These are phyloP conservation scores for Rhopalosiphum padi DNA, from an alignment of 1,140 invertebrate genomes.

Conservation along the genomic window DNA sequence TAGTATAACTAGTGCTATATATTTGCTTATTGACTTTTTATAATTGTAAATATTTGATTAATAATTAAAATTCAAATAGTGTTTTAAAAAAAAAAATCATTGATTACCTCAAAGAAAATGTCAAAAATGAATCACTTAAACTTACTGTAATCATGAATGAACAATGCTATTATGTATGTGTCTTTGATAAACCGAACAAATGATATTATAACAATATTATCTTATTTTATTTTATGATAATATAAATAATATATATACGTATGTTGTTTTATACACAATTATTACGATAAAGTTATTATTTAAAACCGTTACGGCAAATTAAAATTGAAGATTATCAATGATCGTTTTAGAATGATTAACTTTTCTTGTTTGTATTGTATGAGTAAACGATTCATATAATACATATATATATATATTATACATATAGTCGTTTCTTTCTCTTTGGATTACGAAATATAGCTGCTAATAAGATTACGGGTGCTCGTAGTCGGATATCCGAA, in stretches of 20 bases:
- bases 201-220: neutral
- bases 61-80: too few species aligned
- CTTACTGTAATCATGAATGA: neutral
- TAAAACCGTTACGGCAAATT: neutral
- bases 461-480: slow-evolving; percentile 55
- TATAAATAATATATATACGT: neutral
- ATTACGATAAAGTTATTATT: neutral
- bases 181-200: neutral
- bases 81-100: too few species aligned
- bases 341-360: slow-evolving; percentile 29
- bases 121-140: neutral
- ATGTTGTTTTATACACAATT: neutral
- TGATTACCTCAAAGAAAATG: neutral
- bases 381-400: neutral
- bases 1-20: neutral
- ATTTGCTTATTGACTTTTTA: neutral
- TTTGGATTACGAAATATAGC: slow-evolving; percentile 56
- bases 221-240: neutral
- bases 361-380: slow-evolving; percentile 8
- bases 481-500: slow-evolving; percentile 55
- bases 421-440: slow-evolving; percentile 24
- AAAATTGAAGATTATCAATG: slow-evolving; percentile 19
- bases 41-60: neutral
- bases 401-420: neutral
- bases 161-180: neutral